Evolutionary conservation across 2,113 vertebrate genomes (phyloP).

Genomic region (rabbit (Oryctolagus cuniculus)): DNA sequence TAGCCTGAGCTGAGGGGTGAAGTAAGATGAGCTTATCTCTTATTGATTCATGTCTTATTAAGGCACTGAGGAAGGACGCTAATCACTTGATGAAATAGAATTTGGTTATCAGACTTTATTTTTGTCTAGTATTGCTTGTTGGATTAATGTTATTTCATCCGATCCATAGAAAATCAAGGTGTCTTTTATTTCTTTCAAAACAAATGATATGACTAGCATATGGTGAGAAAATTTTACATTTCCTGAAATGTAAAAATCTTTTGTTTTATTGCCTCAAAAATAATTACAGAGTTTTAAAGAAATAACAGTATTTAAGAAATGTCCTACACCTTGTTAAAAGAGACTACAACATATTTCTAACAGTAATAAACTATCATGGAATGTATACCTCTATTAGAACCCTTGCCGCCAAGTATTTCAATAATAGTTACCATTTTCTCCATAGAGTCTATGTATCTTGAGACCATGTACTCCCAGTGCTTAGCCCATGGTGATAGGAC

Average conservation of each 20-base stretch:
- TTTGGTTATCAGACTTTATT: background rate
- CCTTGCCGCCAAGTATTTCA: background rate
- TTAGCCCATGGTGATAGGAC: background rate
- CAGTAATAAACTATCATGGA: background rate
- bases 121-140: conserved; percentile 44
- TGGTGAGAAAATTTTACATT: background rate
- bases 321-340: background rate
- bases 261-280: conserved; percentile 25
- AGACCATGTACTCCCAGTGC: background rate
- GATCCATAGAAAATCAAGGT: conserved; percentile 14
- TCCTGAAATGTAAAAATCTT: background rate
- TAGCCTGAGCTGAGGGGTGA: background rate
- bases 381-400: background rate
- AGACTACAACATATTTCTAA: background rate
- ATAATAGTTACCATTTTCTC: background rate
- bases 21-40: background rate
- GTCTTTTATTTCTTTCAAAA: conserved; percentile 48
- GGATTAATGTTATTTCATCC: background rate
- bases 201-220: background rate
- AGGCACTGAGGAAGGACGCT: background rate
- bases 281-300: background rate
- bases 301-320: conserved; percentile 17
- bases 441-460: background rate
- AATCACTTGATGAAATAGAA: conserved; percentile 9
- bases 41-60: conserved; percentile 27